Base-by-base conservation (phyloP, 2,113 vertebrate genomes). In the Serinus canaria region DNA sequence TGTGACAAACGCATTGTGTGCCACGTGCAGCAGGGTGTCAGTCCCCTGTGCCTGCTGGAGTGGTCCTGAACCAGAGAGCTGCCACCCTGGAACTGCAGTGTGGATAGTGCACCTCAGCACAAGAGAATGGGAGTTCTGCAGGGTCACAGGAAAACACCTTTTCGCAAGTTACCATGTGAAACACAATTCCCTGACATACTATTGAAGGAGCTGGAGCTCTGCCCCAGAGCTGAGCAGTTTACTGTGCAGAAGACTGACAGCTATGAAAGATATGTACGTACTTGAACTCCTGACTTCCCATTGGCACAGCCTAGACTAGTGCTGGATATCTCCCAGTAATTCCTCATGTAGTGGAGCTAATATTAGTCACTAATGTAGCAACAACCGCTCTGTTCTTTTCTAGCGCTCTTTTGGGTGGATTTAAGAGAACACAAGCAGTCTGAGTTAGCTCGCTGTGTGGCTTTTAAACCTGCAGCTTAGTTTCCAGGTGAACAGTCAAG, bases 261-360 rank as follows among this genome's bases (percentile, higher is more conserved):
- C 91, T 90, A 66, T 56, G 69, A 83, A 86, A 83, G 81, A 82
- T 87, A 73, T 3, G 21, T 94, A 92, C 20, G 3, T 84, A 77
- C 56, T 72, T 92, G 90, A 96, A 97, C 96, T 94, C 72, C 68
- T 96, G 86, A 95, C 95, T 96, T 93, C 30, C 62, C 60, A 12
- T 82, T 96, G 96, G 94, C 96, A 96, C 66, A 80, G 59, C 92
- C 83, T 79, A 83, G 83, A 49, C 66, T 92, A 56, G 58, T 74
- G 78, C 80, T 95, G 93, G 95, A 90, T 87, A 90, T 69, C 75
- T 90, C 93, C 88, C 92, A 95, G 81, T 88, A 93, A 93, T 86
- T 91, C 88, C 78, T 94, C 68, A 22, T 62, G 35, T 56, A 92
- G 53, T 15, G 47, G 83, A 91, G 79, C 60, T 96, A 92, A 80